Conservation (phyloP, 2,113 vertebrate genomes). For the Thomomys bottae region DNA sequence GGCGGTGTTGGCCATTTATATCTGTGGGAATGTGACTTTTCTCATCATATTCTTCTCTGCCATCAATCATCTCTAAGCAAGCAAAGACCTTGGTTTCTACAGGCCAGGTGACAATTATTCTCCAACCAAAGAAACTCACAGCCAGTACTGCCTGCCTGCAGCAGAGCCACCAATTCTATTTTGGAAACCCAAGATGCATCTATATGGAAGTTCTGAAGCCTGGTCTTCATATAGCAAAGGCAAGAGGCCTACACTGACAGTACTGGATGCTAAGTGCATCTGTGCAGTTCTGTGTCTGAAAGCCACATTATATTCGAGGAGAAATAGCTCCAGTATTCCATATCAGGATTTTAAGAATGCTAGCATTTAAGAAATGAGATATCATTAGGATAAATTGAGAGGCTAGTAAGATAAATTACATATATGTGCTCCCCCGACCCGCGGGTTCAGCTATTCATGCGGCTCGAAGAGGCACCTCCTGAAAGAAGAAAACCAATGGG, state of each 20-base stretch:
- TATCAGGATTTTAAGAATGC: constrained; percentile 18
- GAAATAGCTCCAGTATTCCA: background rate
- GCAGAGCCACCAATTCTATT: background rate
- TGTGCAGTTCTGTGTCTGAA: background rate
- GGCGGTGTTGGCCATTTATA: constrained; percentile 86
- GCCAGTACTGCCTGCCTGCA: background rate
- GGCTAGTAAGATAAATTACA: background rate
- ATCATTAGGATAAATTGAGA: background rate
- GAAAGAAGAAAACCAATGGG: no score
- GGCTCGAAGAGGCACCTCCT: no score
- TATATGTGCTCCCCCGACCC: no score
- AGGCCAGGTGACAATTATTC: background rate
- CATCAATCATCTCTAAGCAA: constrained; percentile 84
- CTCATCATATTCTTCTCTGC: constrained; percentile 86
- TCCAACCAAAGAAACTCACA: background rate
- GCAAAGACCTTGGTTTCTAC: background rate
- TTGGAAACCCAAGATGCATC: background rate
- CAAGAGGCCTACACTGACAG: background rate
- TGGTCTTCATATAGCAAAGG: background rate
- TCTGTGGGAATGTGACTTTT: constrained; percentile 89
- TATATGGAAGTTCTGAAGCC: background rate
- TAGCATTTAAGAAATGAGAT: background rate
- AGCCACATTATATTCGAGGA: background rate
- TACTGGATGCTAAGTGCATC: background rate
- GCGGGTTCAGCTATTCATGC: no score